phyloP scores from a whole-genome alignment of 1,140 invertebrate species.

The Anadara kagoshimensis region DNA sequence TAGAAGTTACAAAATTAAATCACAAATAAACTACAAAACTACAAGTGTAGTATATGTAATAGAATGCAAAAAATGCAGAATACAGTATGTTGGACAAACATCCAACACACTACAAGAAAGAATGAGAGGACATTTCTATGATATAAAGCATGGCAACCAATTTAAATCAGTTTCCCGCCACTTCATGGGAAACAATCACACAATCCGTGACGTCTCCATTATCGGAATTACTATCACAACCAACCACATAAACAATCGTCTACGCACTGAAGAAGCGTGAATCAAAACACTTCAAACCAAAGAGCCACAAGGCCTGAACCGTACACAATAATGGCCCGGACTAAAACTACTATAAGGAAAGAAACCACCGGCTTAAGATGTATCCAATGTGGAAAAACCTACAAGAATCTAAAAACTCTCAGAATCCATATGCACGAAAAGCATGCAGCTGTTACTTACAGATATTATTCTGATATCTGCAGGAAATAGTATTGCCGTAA shows the following conservation, averaged over 20 bases:
- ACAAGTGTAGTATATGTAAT: background rate
- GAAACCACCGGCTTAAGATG: no score
- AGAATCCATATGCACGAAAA: no score
- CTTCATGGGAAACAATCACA: background rate
- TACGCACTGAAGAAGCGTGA: constrained; percentile 1
- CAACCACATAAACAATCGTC: background rate
- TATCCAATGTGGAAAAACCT: no score
- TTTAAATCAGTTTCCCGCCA: constrained; percentile 2
- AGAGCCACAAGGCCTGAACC: constrained; percentile 1
- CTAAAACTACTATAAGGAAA: no score
- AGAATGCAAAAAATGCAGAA: constrained; percentile 1
- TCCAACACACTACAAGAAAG: no score
- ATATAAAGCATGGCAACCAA: background rate
- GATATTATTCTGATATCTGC: no score
- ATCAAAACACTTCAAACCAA: background rate
- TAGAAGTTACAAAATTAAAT: no score
- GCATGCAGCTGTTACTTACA: no score
- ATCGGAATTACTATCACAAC: background rate
- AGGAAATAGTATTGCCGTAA: no score
- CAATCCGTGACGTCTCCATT: background rate
- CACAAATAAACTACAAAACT: background rate
- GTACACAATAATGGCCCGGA: no score
- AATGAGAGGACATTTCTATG: background rate
- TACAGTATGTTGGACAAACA: no score
- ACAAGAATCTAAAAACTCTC: no score